Percentiles rank a stretch among this genome's conserved stretches.
Conservation (phyloP, 2,797 vertebrate species). For the Phoxinus dragarum region DNA sequence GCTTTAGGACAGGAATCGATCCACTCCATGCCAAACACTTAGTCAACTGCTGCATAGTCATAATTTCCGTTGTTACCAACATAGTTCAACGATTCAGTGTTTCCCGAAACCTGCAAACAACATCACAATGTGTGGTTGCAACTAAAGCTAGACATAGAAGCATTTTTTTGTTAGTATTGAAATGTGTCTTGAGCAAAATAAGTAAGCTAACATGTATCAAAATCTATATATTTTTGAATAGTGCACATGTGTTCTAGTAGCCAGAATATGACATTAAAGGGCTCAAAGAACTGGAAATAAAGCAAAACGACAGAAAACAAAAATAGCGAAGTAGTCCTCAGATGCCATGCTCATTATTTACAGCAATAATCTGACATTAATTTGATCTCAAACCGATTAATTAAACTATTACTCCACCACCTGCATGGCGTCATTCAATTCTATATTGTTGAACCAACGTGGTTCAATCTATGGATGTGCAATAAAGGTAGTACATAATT, state of each 20-base stretch:
- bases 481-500: neutral
- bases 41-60: neutral
- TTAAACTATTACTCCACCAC: neutral
- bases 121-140: neutral
- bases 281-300: neutral
- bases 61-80: neutral
- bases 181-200: neutral
- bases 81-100: neutral
- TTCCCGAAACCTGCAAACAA: neutral
- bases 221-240: neutral
- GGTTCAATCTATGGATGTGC: neutral
- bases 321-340: neutral
- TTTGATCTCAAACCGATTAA: neutral
- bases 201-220: neutral
- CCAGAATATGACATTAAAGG: neutral
- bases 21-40: too few species aligned
- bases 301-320: neutral
- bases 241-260: neutral
- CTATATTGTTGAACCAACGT: neutral
- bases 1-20: too few species aligned
- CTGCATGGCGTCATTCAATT: neutral
- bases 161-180: neutral
- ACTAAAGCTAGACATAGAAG: neutral
- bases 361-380: neutral
- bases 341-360: neutral